Evolutionary conservation across 2,888 invertebrate species (phyloP).

Genomic region (Ligdia adustata): DNA sequence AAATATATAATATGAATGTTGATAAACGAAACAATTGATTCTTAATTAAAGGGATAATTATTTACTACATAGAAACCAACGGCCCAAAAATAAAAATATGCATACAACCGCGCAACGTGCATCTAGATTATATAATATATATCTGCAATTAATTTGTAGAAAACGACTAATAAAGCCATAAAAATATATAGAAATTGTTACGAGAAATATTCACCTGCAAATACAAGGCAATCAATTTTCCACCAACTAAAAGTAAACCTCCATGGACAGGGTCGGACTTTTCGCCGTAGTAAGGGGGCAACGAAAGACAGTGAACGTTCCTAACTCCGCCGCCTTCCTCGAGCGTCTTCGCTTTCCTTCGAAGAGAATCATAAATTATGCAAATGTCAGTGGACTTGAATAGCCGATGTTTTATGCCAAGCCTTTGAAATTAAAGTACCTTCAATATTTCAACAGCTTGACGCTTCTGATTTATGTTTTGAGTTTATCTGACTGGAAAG

Average conservation of each 20-base stretch:
- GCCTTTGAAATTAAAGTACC: slow-evolving; percentile 15
- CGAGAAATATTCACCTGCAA: too few species aligned
- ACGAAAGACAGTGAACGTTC: slow-evolving; percentile 64
- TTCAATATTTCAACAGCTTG: slow-evolving; percentile 8
- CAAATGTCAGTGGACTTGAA: slow-evolving; percentile 13
- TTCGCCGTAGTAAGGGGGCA: slow-evolving; percentile 61
- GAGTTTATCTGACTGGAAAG: slow-evolving; percentile 1
- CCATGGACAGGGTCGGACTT: slow-evolving; percentile 63
- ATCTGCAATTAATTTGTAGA: too few species aligned
- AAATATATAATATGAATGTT: too few species aligned
- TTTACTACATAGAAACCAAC: too few species aligned
- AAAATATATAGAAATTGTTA: too few species aligned
- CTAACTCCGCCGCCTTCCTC: slow-evolving; percentile 45
- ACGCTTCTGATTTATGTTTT: slow-evolving; percentile 8
- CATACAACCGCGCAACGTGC: too few species aligned
- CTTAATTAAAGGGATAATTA: too few species aligned
- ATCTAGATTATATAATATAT: too few species aligned
- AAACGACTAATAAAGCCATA: too few species aligned
- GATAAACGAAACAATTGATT: too few species aligned
- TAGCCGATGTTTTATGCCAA: slow-evolving; percentile 14
- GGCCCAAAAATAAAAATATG: too few species aligned
- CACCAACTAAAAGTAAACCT: slow-evolving; percentile 59
- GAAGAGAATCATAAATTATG: slow-evolving; percentile 33
- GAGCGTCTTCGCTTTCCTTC: slow-evolving; percentile 49
- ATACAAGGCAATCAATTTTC: slow-evolving; percentile 66